phyloP scores from a whole-genome alignment of 2,113 vertebrate species.

The Anhinga anhinga region DNA sequence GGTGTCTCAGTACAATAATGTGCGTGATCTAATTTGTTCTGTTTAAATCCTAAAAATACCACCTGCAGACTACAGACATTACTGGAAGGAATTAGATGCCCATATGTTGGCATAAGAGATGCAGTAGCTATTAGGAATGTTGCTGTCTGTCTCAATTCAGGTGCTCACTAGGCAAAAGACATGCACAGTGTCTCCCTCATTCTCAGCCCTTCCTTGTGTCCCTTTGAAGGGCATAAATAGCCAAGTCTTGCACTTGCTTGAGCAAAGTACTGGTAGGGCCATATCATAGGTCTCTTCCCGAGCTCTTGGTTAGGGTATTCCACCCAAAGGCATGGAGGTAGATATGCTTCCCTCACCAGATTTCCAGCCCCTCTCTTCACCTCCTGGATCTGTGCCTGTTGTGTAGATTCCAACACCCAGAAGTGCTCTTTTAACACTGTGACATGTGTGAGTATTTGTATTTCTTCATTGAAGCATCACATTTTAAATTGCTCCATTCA shows the following conservation, averaged over 20 bases:
- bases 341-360: neutral
- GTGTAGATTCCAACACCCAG: neutral
- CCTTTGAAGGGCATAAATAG: neutral
- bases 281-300: neutral
- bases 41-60: neutral
- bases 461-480: conserved; percentile 37
- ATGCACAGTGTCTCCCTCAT: neutral
- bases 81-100: neutral
- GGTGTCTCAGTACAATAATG: neutral
- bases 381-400: neutral
- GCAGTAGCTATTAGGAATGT: neutral
- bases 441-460: neutral
- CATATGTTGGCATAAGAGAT: neutral
- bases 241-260: neutral
- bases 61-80: neutral
- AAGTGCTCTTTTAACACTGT: conserved; percentile 9
- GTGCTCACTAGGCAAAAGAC: neutral
- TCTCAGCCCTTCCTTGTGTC: neutral
- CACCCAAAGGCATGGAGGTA: neutral
- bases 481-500: conserved; percentile 11
- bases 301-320: neutral
- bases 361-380: neutral
- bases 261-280: neutral
- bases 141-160: neutral
- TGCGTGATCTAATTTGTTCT: neutral